A percentile compares a stretch with the other conserved stretches of the same genome.
Evolutionary conservation across 2,113 vertebrate species (phyloP).

Genomic region (Henicopernis longicauda): DNA sequence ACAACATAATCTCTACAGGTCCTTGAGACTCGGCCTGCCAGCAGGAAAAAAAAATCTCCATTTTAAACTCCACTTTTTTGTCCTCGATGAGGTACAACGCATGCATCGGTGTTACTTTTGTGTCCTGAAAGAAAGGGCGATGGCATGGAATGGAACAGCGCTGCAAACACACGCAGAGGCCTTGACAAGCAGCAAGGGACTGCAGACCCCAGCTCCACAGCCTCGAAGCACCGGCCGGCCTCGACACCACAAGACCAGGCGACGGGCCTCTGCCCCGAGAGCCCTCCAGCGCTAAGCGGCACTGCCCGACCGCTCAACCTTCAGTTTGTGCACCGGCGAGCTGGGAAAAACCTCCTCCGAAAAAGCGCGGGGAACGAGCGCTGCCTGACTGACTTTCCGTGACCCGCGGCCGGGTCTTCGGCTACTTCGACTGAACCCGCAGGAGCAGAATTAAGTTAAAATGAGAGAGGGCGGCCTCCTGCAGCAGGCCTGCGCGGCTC

Average conservation of each 20-base stretch:
- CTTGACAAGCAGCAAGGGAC: neutral
- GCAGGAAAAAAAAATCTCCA: neutral
- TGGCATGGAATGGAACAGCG: rapidly evolving
- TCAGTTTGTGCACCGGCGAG: rapidly evolving
- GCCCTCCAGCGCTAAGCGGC: too few species aligned
- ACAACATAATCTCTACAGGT: neutral
- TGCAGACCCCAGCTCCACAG: neutral
- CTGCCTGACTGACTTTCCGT: rapidly evolving
- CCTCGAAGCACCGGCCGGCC: rapidly evolving
- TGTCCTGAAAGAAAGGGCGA: neutral
- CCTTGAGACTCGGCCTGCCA: neutral
- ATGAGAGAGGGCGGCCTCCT: too few species aligned
- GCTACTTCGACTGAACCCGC: neutral
- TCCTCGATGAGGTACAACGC: neutral
- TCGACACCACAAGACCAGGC: neutral
- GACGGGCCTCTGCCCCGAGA: rapidly evolving
- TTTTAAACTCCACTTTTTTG: neutral
- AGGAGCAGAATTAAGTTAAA: rapidly evolving
- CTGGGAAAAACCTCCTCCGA: too few species aligned
- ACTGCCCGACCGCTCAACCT: rapidly evolving
- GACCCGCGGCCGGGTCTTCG: neutral
- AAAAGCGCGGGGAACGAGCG: rapidly evolving
- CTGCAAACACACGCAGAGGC: neutral
- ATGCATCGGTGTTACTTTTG: neutral
- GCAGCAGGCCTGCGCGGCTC: neutral